Evolutionary conservation across 2,797 vertebrate species (phyloP).

Genomic region (Lithobates sylvaticus): DNA sequence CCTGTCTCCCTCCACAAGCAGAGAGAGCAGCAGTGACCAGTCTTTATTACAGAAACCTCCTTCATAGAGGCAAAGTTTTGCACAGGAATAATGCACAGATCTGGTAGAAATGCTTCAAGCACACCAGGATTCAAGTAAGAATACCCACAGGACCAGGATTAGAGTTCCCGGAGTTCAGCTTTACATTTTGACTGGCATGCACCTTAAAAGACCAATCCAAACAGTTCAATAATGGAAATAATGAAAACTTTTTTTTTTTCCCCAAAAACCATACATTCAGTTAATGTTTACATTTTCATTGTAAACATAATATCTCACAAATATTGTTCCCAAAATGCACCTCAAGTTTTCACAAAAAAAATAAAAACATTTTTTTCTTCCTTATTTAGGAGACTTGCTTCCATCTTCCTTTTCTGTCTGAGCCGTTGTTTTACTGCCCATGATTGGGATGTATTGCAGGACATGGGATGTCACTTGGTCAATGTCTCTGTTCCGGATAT

Average conservation of each 20-base stretch:
- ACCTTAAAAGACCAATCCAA: too few relatives aligned
- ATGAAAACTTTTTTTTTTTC: too few relatives aligned
- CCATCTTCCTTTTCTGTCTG: slow-evolving; percentile 8
- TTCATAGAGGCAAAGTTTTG: too few relatives aligned
- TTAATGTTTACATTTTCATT: neutral
- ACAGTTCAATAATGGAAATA: too few relatives aligned
- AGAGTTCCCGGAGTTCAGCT: too few relatives aligned
- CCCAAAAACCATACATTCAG: neutral
- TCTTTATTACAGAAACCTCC: too few relatives aligned
- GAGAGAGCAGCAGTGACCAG: too few relatives aligned
- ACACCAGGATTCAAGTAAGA: too few relatives aligned
- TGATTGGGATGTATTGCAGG: slow-evolving; percentile 13
- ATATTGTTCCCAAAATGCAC: neutral
- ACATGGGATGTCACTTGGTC: slow-evolving; percentile 30
- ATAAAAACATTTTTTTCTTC: neutral
- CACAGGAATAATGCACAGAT: too few relatives aligned
- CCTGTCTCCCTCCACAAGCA: too few relatives aligned
- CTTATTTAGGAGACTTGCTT: neutral
- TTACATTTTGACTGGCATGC: neutral
- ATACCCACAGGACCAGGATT: too few relatives aligned
- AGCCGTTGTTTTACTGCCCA: neutral
- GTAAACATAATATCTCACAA: neutral
- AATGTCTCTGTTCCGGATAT: slow-evolving; percentile 64
- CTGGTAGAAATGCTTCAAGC: too few relatives aligned
- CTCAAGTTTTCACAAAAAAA: neutral